Evolutionary conservation across 1,140 invertebrate species (phyloP).

Genomic region (Zelostemma sp.): DNA sequence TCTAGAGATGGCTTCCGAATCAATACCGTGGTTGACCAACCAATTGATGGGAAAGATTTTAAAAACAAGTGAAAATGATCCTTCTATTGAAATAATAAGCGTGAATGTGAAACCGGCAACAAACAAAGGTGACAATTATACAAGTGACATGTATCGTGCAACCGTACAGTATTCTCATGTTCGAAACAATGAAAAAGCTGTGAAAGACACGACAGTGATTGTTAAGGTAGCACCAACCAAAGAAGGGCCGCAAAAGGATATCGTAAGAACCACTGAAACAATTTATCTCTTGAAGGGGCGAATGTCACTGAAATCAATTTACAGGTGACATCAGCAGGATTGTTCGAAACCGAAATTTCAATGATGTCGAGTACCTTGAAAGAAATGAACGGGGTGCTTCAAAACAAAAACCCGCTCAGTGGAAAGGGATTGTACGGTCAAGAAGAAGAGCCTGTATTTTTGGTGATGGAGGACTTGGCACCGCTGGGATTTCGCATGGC

Average conservation of each 20-base stretch:
- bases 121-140: conserved; percentile 67
- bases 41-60: conserved; percentile 61
- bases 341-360: conserved; percentile 59
- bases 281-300: not conserved
- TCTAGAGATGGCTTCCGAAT: conserved; percentile 23
- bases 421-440: conserved; percentile 55
- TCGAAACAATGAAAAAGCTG: too few species aligned
- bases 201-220: conserved; percentile 50
- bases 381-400: conserved; percentile 60
- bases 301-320: not conserved
- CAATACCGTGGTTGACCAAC: conserved; percentile 62
- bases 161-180: conserved; percentile 30
- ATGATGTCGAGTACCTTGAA: conserved; percentile 59
- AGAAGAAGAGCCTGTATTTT: conserved; percentile 57
- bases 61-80: conserved; percentile 49
- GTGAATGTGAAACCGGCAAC: conserved; percentile 55
- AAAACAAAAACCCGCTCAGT: conserved; percentile 30
- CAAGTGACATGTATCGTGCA: conserved; percentile 61
- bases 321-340: conserved; percentile 38
- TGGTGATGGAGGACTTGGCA: conserved; percentile 72
- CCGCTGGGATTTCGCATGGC: conserved; percentile 71
- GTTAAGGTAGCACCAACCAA: conserved; percentile 50
- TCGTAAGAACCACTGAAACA: not conserved
- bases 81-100: conserved; percentile 51
- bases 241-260: conserved; percentile 37